phyloP scores from a whole-genome alignment of 2,797 vertebrate genomes.

The Tolypeutes matacus region DNA sequence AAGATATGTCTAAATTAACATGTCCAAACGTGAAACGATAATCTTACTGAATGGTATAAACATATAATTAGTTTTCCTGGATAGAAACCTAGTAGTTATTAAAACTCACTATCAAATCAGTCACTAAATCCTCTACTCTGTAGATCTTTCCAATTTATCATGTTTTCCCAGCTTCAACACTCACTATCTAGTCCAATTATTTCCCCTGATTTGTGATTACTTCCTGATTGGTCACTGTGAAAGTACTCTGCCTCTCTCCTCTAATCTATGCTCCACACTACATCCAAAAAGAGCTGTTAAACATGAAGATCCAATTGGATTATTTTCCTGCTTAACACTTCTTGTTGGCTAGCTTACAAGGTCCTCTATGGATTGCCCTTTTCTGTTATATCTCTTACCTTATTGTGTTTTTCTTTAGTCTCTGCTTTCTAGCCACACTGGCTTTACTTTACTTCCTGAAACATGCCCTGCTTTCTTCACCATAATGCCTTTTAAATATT shows the following conservation, averaged over 20 bases:
- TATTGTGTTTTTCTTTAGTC: not conserved
- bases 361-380: not conserved
- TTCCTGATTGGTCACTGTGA: not conserved
- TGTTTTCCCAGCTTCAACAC: not conserved
- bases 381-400: not conserved
- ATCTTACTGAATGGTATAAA: not conserved
- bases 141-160: not conserved
- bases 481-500: not conserved
- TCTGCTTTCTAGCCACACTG: not conserved
- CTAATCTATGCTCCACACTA: not conserved
- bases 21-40: not conserved
- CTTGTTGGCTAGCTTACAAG: not conserved
- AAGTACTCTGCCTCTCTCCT: not conserved
- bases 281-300: not conserved
- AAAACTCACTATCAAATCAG: not conserved
- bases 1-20: not conserved
- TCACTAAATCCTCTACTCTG: not conserved
- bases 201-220: not conserved
- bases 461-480: not conserved
- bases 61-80: not conserved
- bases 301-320: fast-evolving
- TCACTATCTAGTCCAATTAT: not conserved
- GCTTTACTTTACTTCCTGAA: not conserved
- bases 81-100: not conserved
- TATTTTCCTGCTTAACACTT: not conserved